A percentile compares a stretch with the other conserved stretches of the same genome.
phyloP scores from a whole-genome alignment of 35 echinoderm and acorn worm genomes.

The Patiria miniata region DNA sequence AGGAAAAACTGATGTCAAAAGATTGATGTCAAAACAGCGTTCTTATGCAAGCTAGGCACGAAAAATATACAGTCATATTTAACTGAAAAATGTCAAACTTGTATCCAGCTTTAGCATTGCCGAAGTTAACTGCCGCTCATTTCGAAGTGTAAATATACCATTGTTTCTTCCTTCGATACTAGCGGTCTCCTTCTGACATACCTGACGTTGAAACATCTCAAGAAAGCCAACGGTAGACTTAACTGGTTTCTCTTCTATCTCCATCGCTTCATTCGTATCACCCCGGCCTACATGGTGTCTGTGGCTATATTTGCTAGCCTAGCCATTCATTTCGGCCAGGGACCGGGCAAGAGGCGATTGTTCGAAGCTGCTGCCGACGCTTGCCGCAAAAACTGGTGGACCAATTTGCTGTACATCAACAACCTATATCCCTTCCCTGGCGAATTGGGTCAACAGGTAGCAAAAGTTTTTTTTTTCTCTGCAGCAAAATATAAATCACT shows the following conservation, averaged over 20 bases:
- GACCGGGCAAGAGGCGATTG: background rate
- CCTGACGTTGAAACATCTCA: conserved; percentile 67
- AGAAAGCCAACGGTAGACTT: conserved; percentile 54
- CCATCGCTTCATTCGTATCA: conserved; percentile 77
- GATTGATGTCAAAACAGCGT: too few relatives aligned
- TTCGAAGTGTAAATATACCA: too few relatives aligned
- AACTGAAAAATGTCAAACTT: too few relatives aligned
- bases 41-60: too few relatives aligned
- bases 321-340: conserved; percentile 53
- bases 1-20: too few relatives aligned
- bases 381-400: conserved; percentile 89
- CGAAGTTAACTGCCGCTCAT: too few relatives aligned
- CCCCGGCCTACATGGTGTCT: conserved; percentile 76
- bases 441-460: background rate
- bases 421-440: conserved; percentile 77
- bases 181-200: conserved; percentile 86
- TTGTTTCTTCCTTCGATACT: background rate
- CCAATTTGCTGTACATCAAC: conserved; percentile 88
- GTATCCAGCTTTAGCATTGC: background rate
- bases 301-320: conserved; percentile 46
- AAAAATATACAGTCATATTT: too few relatives aligned
- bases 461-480: background rate
- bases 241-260: conserved; percentile 82
- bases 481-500: background rate
- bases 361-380: background rate